Base-by-base conservation (phyloP, 2,888 invertebrate species). In the Glyphotaelius pellucidus region DNA sequence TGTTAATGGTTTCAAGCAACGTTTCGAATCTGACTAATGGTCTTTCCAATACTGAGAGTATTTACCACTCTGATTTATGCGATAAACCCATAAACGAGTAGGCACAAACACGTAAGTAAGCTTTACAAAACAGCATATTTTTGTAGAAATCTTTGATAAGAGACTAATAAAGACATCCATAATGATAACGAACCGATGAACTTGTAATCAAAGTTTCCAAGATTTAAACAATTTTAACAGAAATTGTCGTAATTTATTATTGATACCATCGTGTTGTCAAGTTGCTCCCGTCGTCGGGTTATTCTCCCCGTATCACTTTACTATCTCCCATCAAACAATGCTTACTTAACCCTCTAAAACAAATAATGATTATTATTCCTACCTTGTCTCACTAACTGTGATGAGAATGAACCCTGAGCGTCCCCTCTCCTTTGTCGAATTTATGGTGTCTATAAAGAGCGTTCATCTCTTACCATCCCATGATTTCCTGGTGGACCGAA, bases 401-500 rank as follows among this genome's bases (percentile, higher is more conserved):
- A 67, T 67, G 67, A 67, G 67, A 67, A 67, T 67, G 67, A 67
- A 67, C 67, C 67, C 7, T 0, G 25, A 67, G 67, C 67, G 67
- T 67, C 67, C 67, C 67, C 67, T 67, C 25, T 67, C 25, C 67
- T 67, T 67, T 67, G 67, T 67, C n/a, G 25, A 83, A 35, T 83
- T 19, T 83, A 83, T 32, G 9, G 35, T 83, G 35, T 83, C 35
- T 38, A 83, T 83, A 83, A 83, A 83, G 25, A 83, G 9, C 32
- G 83, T 83, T 83, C 83, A 83, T 83, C 83, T 83, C 32, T 14
- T 83, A 32, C 83, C 25, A 89, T 35, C 31, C 11, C 14, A 89
- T 89, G 89, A 79, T 87, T 87, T 87, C 52, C 52, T 87, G 42
- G 52, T 42, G 86, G 86, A 42, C 47, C 30, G 15, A 31, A 31